Percentiles rank a stretch among this genome's conserved stretches.
These are phyloP conservation scores for Prolemur simus DNA, from an alignment of 2,113 vertebrate genomes.

Conservation along the genomic window DNA sequence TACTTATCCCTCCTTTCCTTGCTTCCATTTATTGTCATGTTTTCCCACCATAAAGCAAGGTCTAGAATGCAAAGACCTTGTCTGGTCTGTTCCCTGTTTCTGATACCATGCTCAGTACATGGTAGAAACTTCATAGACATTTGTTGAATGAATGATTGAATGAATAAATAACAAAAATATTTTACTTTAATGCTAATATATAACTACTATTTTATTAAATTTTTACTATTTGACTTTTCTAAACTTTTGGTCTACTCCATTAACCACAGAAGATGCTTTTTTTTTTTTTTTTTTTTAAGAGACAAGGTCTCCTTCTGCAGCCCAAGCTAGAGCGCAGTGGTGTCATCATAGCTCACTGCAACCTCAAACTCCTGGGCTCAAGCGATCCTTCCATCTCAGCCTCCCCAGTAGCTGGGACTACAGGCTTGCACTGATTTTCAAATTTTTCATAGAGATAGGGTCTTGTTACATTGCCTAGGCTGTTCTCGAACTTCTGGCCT, in stretches of 20 bases:
- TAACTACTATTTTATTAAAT: not conserved
- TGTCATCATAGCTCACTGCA: not conserved
- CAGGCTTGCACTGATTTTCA: not conserved
- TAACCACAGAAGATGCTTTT: not conserved
- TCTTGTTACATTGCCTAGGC: not conserved
- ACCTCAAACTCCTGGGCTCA: not conserved
- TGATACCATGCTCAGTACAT: not conserved
- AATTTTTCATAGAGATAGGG: not conserved
- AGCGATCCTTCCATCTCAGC: not conserved
- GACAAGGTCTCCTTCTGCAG: not conserved
- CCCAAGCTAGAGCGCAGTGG: not conserved
- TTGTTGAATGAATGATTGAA: not conserved
- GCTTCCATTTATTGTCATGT: not conserved
- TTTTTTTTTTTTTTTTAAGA: not conserved
- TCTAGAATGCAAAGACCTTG: not conserved
- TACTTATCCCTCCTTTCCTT: not conserved
- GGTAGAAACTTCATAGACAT: not conserved
- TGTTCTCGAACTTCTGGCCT: not conserved
- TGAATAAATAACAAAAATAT: not conserved
- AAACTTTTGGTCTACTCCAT: not conserved
- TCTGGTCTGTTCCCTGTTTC: not conserved
- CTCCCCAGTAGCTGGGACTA: not conserved
- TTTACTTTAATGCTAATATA: not conserved
- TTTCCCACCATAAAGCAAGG: not conserved
- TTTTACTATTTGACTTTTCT: constrained; percentile 3